Percentiles rank a stretch among this genome's conserved stretches.
These are phyloP conservation scores for Mirounga angustirostris DNA, from an alignment of 2,113 vertebrate genomes.

Conservation along the genomic window DNA sequence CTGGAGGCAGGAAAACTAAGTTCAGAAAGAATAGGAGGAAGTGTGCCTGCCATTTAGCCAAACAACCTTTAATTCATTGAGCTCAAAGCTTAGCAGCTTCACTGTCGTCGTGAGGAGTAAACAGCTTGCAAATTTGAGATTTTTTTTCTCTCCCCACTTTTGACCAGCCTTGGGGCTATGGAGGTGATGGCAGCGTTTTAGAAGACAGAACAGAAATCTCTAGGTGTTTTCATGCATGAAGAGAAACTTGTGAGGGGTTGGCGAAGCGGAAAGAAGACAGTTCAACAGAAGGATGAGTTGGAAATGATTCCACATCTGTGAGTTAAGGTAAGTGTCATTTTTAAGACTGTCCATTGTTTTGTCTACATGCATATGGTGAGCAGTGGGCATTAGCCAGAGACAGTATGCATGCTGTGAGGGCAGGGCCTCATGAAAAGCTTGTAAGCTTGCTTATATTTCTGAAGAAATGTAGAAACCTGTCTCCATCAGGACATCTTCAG, in stretches of 20 bases:
- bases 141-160: constrained; percentile 56
- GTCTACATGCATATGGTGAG: background rate
- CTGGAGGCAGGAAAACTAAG: constrained; percentile 96
- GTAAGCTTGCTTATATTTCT: background rate
- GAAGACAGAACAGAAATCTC: constrained; percentile 27
- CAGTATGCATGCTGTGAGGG: background rate
- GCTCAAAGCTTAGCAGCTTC: constrained; percentile 83
- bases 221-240: constrained; percentile 7
- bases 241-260: background rate
- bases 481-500: background rate
- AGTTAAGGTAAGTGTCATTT: constrained; percentile 80
- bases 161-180: background rate
- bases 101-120: constrained; percentile 72
- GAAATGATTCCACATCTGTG: background rate
- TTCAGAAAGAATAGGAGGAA: constrained; percentile 99
- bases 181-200: background rate
- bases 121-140: constrained; percentile 70
- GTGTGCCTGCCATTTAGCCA: constrained; percentile 92
- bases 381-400: background rate
- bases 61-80: constrained; percentile 92
- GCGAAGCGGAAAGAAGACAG: background rate
- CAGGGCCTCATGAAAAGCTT: background rate
- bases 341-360: background rate
- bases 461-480: background rate
- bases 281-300: background rate